phyloP scores from a whole-genome alignment of 2,797 vertebrate species.

The Paramormyrops hopkinsi region DNA sequence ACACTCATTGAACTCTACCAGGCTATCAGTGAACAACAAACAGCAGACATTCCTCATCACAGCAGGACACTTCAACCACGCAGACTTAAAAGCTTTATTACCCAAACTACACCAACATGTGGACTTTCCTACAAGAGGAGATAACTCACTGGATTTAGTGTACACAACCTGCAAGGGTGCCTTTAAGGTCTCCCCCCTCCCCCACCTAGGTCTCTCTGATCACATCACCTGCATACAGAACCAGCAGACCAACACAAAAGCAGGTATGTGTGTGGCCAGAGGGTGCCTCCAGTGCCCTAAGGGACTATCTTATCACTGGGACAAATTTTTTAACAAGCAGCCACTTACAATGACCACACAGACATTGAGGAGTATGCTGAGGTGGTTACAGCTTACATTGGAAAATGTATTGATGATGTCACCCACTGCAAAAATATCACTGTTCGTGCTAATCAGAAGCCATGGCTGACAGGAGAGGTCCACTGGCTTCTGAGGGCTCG shows the following conservation, averaged over 20 bases:
- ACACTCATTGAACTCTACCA: no score
- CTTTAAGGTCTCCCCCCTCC: not conserved
- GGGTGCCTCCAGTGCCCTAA: not conserved
- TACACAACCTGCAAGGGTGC: not conserved
- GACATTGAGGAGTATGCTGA: not conserved
- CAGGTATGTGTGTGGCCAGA: not conserved
- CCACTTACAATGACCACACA: not conserved
- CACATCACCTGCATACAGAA: not conserved
- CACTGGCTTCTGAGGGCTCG: not conserved
- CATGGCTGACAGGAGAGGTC: not conserved
- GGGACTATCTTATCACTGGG: not conserved
- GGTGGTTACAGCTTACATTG: not conserved
- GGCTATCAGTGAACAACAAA: no score
- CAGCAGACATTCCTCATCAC: no score
- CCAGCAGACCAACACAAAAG: not conserved
- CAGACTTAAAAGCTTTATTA: no score
- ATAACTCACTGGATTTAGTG: no score
- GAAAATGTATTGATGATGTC: not conserved
- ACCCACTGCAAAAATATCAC: not conserved
- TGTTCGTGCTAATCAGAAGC: not conserved
- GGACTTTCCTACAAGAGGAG: no score
- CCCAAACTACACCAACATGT: no score
- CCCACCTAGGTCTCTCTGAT: not conserved
- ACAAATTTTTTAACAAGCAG: not conserved
- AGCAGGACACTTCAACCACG: no score